Evolutionary conservation across 2,888 invertebrate genomes (phyloP), one percentile per base, ranked within the genome.

Genomic region (Brachynemurus nebulosus): DNA sequence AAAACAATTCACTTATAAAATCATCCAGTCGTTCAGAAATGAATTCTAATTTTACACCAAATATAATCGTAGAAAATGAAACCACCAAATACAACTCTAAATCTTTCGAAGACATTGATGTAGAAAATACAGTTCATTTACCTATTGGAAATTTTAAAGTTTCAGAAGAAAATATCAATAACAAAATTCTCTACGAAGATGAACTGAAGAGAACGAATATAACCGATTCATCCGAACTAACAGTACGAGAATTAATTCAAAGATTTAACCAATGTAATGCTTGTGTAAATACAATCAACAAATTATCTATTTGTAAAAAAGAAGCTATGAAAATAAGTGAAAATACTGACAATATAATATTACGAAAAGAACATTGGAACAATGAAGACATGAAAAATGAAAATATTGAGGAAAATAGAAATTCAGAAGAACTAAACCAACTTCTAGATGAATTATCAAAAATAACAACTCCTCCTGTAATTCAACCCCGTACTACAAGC

Each of bases 401-500:
- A 18, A 37, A 21, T 16, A 9, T 30, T 8, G 33, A 38, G 8
- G 23, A 40, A 12, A 30, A 11, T 12, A 40, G 41, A 35, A 34
- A 44, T 49, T 59, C 61, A 1, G 59, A 63, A 40, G 64, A 66
- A 43, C 52, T 66, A 39, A 58, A 57, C 46, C 48, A 50, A 38
- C 48, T 66, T 8, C 50, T 67, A 37, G 58, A 60, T 17, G 61
- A 66, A 48, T 52, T 66, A 37, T 54, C 59, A 8, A 62, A 65
- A 51, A 63, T 66, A 19, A 64, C 65, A 3, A 57, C 54, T 36
- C 64, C 65, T 0, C 65, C 66, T 1, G 55, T 66, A 30, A 52
- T 65, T 47, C 55, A 55, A 3, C 61, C 62, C 2, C 63, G 64
- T 2, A 61, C 55, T 6, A 64, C 64, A 16, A 59, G 53, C 36